A percentile compares a stretch with the other conserved stretches of the same genome.
Conservation (phyloP, 2,888 invertebrate genomes). For the Linhomoeus sp. region DNA sequence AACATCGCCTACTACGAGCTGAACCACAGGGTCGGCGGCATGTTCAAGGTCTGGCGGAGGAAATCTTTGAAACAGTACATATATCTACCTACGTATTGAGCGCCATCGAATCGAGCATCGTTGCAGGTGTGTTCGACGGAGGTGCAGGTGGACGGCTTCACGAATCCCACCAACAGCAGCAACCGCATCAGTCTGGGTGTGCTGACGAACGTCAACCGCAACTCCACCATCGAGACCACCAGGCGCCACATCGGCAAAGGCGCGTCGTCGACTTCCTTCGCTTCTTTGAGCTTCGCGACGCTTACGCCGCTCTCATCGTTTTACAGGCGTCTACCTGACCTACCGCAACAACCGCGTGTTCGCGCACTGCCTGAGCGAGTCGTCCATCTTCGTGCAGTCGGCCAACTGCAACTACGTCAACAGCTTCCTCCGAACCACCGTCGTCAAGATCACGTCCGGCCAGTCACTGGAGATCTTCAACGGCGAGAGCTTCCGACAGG, state of each 20-base stretch:
- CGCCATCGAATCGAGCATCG: too few species aligned
- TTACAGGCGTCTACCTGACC: too few species aligned
- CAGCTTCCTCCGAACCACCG: slow-evolving; percentile 93
- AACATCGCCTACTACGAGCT: slow-evolving; percentile 95
- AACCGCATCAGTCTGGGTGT: slow-evolving; percentile 93
- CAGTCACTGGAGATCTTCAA: slow-evolving; percentile 96
- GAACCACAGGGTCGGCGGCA: slow-evolving; percentile 90
- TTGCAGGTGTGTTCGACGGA: slow-evolving; percentile 31
- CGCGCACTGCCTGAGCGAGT: slow-evolving; percentile 88
- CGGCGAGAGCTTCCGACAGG: slow-evolving; percentile 84
- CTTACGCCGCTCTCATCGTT: too few species aligned
- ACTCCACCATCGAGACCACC: slow-evolving; percentile 94
- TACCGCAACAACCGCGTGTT: slow-evolving; percentile 46
- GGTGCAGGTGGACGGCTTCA: slow-evolving; percentile 92
- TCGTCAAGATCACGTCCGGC: slow-evolving; percentile 90
- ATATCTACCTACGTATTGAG: neutral
- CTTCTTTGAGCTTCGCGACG: too few species aligned
- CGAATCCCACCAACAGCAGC: slow-evolving; percentile 86
- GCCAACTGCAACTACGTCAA: slow-evolving; percentile 96
- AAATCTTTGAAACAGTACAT: neutral
- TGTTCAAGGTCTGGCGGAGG: slow-evolving; percentile 44
- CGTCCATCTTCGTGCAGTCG: slow-evolving; percentile 92
- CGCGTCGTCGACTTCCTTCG: too few species aligned
- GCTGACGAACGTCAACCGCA: slow-evolving; percentile 90
- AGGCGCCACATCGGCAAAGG: slow-evolving; percentile 93